A percentile compares a stretch with the other conserved stretches of the same genome.
Evolutionary conservation across 2,888 invertebrate genomes (phyloP).

Genomic region (Crioceris asparagi): DNA sequence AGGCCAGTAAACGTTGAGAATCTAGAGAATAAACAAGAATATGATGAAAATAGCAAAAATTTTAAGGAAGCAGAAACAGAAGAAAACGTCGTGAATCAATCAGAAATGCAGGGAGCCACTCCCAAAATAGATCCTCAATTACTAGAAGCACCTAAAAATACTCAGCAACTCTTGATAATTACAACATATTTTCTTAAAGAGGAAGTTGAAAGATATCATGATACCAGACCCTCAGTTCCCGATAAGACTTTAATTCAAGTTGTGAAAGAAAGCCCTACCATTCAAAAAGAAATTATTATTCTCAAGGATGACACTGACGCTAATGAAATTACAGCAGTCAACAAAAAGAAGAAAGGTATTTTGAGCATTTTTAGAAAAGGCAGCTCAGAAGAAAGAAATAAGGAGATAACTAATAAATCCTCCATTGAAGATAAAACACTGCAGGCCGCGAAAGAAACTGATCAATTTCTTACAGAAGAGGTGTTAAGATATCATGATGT

Average conservation of each 20-base stretch:
- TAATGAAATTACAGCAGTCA: background rate
- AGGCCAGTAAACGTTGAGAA: constrained; percentile 4
- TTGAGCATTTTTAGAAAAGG: constrained; percentile 6
- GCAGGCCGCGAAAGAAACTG: constrained; percentile 8
- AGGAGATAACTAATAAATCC: background rate
- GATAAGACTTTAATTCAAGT: background rate
- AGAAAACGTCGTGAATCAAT: background rate
- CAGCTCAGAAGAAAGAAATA: constrained; percentile 10
- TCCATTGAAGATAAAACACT: constrained; percentile 6
- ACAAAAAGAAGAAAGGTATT: constrained; percentile 5
- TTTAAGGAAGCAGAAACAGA: background rate
- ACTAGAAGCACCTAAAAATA: no score
- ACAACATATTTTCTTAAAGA: constrained; percentile 12
- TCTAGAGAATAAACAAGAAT: background rate
- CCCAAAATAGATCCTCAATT: no score
- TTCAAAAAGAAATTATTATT: no score
- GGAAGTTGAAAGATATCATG: constrained; percentile 17
- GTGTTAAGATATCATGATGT: constrained; percentile 18
- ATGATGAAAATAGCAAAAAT: background rate
- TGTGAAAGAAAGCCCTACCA: background rate
- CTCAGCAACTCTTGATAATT: no score
- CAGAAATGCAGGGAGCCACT: no score
- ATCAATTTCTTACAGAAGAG: constrained; percentile 14
- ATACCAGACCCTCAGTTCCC: constrained; percentile 13
- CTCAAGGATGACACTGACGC: no score